Base-by-base conservation (phyloP, 2,888 invertebrate species). In the Sinodicranocentrus sp. region DNA sequence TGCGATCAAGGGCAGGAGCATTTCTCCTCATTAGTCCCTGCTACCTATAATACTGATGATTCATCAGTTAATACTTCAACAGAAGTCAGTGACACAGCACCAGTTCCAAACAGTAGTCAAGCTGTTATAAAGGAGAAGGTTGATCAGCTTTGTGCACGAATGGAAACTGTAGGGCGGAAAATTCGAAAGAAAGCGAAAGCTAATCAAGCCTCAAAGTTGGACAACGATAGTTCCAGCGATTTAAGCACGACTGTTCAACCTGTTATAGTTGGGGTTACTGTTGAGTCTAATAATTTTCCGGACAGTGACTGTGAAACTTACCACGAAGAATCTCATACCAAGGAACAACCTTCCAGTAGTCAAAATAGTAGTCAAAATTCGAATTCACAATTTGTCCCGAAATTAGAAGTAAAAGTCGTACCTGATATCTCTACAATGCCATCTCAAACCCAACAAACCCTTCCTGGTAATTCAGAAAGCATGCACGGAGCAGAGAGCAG, bases 341-440 rank as follows among this genome's bases (percentile, higher is more conserved):
- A 61, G 21, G 54, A 63, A 25, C 15, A 63, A 10, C 43, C 72
- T 39, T 79, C 54, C 43, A 39, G 54, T n/a, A 1, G 13, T 15
- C 6, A 59, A 5, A 59, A 23, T 25, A 33, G 25, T 39, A 26
- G 17, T 54, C 6, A 5, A 33, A 72, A 52, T 65, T 39, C 52
- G 48, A 10, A 48, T 33, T 79, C 63, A 79, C 61, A 17, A 6
- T 52, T 54, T 33, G 33, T 63, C 19, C 33, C 33, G 17, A 52
- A 70, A 19, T 28, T 71, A 52, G 63, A 79, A 72, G 65, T 79
- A 5, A 79, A 65, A 79, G 79, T 79, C 52, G 79, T 79, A 79
- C 79, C 79, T 79, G 79, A 54, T 6, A 26, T 17, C 15, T 26
- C 48, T n/a, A 15, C 71, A 25, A 72, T 23, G 63, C 25, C 26